Conservation (phyloP, 2,888 invertebrate species). For the Anaspis maculata region DNA sequence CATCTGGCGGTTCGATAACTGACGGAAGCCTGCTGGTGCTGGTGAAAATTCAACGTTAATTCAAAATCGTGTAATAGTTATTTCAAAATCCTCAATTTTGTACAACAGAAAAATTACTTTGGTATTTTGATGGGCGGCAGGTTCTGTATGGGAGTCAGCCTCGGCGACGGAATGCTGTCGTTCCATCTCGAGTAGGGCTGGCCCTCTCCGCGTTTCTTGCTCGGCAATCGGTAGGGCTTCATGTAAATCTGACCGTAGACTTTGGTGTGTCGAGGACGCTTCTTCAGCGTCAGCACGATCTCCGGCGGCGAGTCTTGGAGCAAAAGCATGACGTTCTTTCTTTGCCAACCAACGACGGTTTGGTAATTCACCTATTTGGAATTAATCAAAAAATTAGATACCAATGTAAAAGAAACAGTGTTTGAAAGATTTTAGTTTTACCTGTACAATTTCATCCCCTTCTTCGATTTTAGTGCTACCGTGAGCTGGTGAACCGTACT, state of each 20-base stretch:
- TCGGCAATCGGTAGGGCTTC: conserved; percentile 64
- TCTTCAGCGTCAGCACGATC: conserved; percentile 71
- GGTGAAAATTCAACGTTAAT: too few species aligned
- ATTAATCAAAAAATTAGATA: conserved; percentile 3
- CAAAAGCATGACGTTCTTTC: conserved; percentile 64
- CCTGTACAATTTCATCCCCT: conserved; percentile 94
- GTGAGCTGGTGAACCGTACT: conserved; percentile 87
- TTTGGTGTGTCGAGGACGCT: conserved; percentile 72
- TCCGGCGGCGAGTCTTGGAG: conserved; percentile 73
- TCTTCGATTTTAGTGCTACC: conserved; percentile 86
- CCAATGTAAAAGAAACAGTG: too few species aligned
- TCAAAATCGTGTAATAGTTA: too few species aligned
- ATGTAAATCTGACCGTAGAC: conserved; percentile 68
- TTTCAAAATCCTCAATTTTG: conserved; percentile 6
- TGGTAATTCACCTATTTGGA: conserved; percentile 59
- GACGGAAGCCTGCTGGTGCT: conserved; percentile 26
- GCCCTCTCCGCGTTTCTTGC: conserved; percentile 56
- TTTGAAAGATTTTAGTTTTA: conserved; percentile 38
- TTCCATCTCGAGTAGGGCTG: conserved; percentile 58
- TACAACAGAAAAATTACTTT: conserved; percentile 36
- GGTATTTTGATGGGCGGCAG: conserved; percentile 49
- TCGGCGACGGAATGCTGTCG: conserved; percentile 59
- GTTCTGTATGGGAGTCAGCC: conserved; percentile 54
- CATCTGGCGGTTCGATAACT: conserved; percentile 23
- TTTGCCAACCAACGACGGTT: conserved; percentile 73